Base-by-base conservation (phyloP, 2,113 vertebrate species). In the Chionis minor region DNA sequence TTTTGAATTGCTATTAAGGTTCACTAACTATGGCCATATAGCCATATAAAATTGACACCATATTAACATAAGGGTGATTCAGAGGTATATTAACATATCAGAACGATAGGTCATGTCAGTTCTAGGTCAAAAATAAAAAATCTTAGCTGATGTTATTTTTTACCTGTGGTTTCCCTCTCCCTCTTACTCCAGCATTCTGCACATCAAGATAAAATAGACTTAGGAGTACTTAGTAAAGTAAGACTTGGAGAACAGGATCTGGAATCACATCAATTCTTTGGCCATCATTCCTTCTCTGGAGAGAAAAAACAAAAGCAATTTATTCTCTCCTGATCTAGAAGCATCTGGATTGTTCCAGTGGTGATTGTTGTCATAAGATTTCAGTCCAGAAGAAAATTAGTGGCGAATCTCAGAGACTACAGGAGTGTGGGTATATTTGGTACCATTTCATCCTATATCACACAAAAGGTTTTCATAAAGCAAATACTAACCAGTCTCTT, bases 391-490 rank as follows among this genome's bases (percentile, higher is more conserved):
- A 19, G 52, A 78, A 95, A 78, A 81, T 23, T 12, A 38, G 30
- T 45, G 9, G 3, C 30, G 74, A 81, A 69, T 44, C 35, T 88
- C 32, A 63, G 17, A 49, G n/a, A 86, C 78, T 33, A 61, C 0
- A 1, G 8, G 26, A 49, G 13, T 19, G 17, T 38, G 12, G 1
- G 7, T 78, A 10, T 33, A 32, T 86, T 80, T 71, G 30, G 14
- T 70, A 77, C 8, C 5, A 14, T 56, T 92, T 56, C 45, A 33
- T 78, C 35, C 24, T 32, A 24, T 0, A 0, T n/a, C 4, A 3
- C 14, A 33, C 14, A 21, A 4, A 83, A 30, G 7, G 8, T 74
- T 82, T 62, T 59, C 28, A 44, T 51, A 21, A 84, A 63, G 15
- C 8, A 40, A 55, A 33, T 44, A 32, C 7, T 58, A 77, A 77